Percentiles rank a stretch among this genome's conserved stretches.
Conservation (phyloP, 2,797 vertebrate genomes). For the Sciurus vulgaris region DNA sequence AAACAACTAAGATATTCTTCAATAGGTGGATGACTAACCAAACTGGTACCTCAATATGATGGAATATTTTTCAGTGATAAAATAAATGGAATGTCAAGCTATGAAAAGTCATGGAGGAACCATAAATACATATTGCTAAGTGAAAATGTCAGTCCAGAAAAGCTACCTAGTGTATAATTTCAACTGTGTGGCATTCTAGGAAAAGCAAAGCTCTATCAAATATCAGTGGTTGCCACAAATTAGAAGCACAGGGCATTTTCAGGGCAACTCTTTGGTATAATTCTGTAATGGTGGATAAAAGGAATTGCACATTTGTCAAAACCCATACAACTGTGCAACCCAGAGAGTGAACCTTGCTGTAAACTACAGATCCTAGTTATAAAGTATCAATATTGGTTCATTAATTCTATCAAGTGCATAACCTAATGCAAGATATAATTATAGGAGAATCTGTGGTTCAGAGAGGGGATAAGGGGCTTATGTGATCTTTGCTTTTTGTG, state of each 20-base stretch:
- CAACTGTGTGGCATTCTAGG: not conserved
- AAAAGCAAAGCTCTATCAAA: not conserved
- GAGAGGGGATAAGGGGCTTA: not conserved
- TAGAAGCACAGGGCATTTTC: not conserved
- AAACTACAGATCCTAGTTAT: not conserved
- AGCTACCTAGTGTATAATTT: not conserved
- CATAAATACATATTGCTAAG: not conserved
- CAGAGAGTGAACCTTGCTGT: not conserved
- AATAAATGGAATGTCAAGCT: not conserved
- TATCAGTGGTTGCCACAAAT: no score
- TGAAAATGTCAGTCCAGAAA: not conserved
- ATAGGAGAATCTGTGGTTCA: not conserved
- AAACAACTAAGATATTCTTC: not conserved
- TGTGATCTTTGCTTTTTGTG: not conserved
- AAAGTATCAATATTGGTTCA: not conserved
- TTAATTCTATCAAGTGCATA: not conserved
- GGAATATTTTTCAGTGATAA: no score
- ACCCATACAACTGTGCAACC: not conserved
- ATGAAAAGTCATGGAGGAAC: not conserved
- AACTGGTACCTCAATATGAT: no score
- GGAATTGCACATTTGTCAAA: not conserved
- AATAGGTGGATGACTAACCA: no score
- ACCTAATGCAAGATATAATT: not conserved
- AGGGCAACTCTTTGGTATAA: not conserved
- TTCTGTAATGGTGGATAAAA: not conserved